A percentile compares a stretch with the other conserved stretches of the same genome.
phyloP scores from a whole-genome alignment of 2,888 invertebrate species.

The Caenorhabditis sp. region DNA sequence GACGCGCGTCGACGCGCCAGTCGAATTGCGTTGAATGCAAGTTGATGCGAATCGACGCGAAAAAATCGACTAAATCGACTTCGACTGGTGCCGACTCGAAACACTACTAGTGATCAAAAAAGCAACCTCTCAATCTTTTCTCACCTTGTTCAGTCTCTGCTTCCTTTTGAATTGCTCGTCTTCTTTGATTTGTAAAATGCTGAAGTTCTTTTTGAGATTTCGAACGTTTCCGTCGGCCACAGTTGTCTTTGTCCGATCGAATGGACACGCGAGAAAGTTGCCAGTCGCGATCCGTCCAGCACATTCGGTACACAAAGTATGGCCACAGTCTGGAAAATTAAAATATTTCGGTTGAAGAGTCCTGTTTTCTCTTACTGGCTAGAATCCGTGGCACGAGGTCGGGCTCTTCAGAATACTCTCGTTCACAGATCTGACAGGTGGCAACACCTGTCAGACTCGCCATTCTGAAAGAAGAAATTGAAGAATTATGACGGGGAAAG shows the following conservation, averaged over 20 bases:
- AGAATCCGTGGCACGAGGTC: conserved; percentile 28
- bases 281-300: not conserved
- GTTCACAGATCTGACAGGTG: conserved; percentile 29
- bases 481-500: too few species aligned
- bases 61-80: too few species aligned
- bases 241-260: conserved; percentile 16
- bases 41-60: too few species aligned
- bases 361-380: conserved; percentile 12
- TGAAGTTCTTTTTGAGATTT: conserved; percentile 39
- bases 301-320: conserved; percentile 30
- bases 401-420: conserved; percentile 21
- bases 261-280: conserved; percentile 10
- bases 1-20: too few species aligned
- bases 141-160: not conserved
- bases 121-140: not conserved
- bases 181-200: conserved; percentile 32
- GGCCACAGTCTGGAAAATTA: conserved; percentile 33
- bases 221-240: conserved; percentile 13
- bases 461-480: conserved; percentile 13
- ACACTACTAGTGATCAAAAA: too few species aligned
- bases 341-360: not conserved
- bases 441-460: not conserved
- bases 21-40: too few species aligned
- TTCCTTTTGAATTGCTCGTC: conserved; percentile 21
- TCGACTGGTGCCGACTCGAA: too few species aligned